A percentile compares a stretch with the other conserved stretches of the same genome.
Conservation (phyloP, 2,113 vertebrate genomes). For the Oreochromis aureus region DNA sequence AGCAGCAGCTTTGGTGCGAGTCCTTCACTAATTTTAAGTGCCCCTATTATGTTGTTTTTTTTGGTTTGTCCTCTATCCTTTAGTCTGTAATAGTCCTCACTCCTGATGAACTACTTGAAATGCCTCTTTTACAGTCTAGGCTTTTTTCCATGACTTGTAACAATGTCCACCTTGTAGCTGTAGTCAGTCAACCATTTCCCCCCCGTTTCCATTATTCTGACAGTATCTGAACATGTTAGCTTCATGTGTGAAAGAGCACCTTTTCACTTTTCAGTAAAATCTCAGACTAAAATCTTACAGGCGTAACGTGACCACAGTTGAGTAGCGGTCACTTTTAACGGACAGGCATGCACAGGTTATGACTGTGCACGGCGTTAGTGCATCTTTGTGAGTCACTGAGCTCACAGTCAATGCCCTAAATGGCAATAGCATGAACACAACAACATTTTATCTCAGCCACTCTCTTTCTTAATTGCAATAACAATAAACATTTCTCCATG, state of each 20-base stretch:
- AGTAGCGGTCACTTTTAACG: neutral
- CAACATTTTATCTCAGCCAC: neutral
- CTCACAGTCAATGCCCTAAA: neutral
- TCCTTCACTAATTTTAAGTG: conserved; percentile 5
- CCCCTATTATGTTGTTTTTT: accelerated
- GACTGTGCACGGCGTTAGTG: neutral
- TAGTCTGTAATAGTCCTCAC: neutral
- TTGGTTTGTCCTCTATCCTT: neutral
- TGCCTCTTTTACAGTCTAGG: neutral
- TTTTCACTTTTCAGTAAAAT: neutral
- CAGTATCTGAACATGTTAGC: neutral
- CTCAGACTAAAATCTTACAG: neutral
- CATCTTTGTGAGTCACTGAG: neutral
- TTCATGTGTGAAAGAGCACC: neutral
- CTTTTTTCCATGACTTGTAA: neutral
- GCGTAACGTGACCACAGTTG: neutral
- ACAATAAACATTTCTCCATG: neutral
- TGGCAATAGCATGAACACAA: neutral
- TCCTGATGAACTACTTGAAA: neutral
- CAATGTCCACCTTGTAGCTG: neutral
- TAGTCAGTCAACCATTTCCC: neutral
- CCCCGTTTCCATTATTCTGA: neutral
- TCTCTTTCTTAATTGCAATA: neutral
- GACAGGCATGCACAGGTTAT: neutral
- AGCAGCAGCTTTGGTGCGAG: neutral